Evolutionary conservation across 35 echinoderm and acorn worm genomes (phyloP), one percentile per base, ranked within the genome.

Genomic region (Anneissia japonica): DNA sequence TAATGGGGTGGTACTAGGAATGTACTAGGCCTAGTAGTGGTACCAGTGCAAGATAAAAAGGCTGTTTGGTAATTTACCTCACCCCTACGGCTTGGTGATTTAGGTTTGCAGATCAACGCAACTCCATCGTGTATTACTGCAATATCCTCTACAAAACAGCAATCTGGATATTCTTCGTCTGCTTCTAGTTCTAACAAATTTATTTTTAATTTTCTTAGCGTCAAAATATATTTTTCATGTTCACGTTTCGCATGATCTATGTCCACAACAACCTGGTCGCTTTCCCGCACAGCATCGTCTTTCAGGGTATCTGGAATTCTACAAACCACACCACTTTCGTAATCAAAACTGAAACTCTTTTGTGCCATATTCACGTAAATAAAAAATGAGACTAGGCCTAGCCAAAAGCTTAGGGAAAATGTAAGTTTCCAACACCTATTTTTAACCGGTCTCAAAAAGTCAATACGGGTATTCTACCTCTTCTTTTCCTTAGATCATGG

Each of bases 201-300:
- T 79, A 97, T 91, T 38, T 97, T 97, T 7, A 97, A 88, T 81
- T 97, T 97, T 30, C 94, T 86, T 30, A 97, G 83, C 21, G 94
- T 97, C 74, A 92, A 64, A 76, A 93, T 93, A 35, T 89, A 90
- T 82, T 91, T 92, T 88, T 97, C 94, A 73, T 97, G 94, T 77
- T 97, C 91, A 76, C 91, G 84, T 30, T 88, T 79, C 7, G 91
- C 91, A 34, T 90, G 81, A 45, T 97, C 94, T 38, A 97, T 23
- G 74, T 97, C 91, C 35, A 88, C 91, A 13, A 87, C 87, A 26
- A 41, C 80, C n/a, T 89, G 81, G 29, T 87, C 77, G 30, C 74
- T 78, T 33, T 86, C 94, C 32, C 77, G 73, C 26, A 72, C 75
- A 0, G 80, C 77, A 41, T 81, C 87, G 77, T 36, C 77, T 46